Evolutionary conservation across 2,797 vertebrate genomes (phyloP).

Genomic region (Ispidina lecontei): DNA sequence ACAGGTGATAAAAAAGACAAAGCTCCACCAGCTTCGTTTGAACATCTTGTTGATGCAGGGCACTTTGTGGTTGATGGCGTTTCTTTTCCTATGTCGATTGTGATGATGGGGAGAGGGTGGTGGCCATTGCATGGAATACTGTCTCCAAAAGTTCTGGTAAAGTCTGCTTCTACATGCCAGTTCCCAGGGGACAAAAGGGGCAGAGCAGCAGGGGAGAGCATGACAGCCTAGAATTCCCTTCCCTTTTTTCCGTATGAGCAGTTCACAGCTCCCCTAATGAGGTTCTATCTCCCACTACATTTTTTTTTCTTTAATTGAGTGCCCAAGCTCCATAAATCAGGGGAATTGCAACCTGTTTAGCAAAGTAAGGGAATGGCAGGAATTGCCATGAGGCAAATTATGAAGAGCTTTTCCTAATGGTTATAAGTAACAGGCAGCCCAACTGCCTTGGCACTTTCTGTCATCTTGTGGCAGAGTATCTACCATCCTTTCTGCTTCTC

Average conservation of each 20-base stretch:
- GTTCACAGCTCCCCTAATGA: background rate
- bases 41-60: background rate
- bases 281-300: background rate
- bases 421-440: background rate
- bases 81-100: background rate
- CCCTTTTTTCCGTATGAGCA: background rate
- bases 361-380: background rate
- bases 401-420: background rate
- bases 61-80: background rate
- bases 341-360: background rate
- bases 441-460: background rate
- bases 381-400: background rate
- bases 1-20: conserved; percentile 80
- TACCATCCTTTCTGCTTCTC: background rate
- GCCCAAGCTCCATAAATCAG: background rate
- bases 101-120: background rate
- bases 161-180: background rate
- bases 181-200: background rate
- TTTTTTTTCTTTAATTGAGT: background rate
- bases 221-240: background rate
- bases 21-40: background rate
- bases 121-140: background rate
- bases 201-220: background rate
- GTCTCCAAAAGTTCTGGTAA: background rate
- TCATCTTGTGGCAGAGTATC: background rate